Evolutionary conservation across 2,888 invertebrate genomes (phyloP).

Genomic region (Leptura quadrifasciata): DNA sequence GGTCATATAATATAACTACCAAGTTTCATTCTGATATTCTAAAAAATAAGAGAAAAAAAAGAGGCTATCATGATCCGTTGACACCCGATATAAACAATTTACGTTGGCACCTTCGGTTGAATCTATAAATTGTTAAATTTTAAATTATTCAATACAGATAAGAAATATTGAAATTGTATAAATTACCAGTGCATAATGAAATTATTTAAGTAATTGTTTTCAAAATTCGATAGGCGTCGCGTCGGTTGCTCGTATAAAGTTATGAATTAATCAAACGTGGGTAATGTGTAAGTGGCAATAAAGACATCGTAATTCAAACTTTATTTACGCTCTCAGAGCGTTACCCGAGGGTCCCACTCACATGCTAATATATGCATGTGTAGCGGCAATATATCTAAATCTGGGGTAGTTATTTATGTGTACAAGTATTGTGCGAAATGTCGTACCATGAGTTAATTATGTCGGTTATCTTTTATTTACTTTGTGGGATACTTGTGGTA

Average conservation of each 20-base stretch:
- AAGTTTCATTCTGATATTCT: no score
- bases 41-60: no score
- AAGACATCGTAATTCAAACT: constrained; percentile 46
- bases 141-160: no score
- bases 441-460: constrained; percentile 59
- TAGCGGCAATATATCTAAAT: constrained; percentile 56
- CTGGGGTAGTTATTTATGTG: constrained; percentile 59
- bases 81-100: no score
- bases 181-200: no score
- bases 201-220: no score
- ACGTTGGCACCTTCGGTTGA: no score
- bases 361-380: constrained; percentile 56
- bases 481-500: constrained; percentile 54
- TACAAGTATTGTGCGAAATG: constrained; percentile 54
- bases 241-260: neutral
- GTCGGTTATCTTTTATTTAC: constrained; percentile 51
- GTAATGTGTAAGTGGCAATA: constrained; percentile 29
- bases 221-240: no score
- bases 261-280: neutral
- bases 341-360: constrained; percentile 48
- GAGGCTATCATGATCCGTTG: no score
- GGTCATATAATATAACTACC: no score
- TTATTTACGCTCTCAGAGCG: constrained; percentile 38
- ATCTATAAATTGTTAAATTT: no score
- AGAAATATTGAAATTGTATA: no score